These are phyloP conservation scores for Nesogale talazaci DNA, from an alignment of 2,113 vertebrate genomes.

Conservation along the genomic window DNA sequence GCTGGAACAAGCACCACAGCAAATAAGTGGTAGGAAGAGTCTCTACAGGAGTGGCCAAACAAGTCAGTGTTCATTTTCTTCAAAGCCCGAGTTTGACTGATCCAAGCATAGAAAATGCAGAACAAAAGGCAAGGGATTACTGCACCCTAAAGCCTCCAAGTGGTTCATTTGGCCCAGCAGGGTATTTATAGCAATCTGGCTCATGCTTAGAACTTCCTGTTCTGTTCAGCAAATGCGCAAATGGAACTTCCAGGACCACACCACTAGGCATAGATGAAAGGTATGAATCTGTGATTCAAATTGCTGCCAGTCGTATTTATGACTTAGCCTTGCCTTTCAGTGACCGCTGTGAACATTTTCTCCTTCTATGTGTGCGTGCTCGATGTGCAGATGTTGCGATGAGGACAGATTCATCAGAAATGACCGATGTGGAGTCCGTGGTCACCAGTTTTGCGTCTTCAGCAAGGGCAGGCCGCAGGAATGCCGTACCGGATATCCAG, in stretches of 20 bases:
- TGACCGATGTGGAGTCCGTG: constrained; percentile 93
- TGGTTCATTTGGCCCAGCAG: constrained; percentile 38
- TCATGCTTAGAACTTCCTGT: constrained; percentile 10
- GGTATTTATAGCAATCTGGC: constrained; percentile 41
- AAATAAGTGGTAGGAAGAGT: constrained; percentile 26
- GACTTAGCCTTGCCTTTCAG: background rate
- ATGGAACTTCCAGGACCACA: background rate
- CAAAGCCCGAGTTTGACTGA: constrained; percentile 7
- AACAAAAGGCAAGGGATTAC: constrained; percentile 53
- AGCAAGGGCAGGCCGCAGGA: constrained; percentile 90
- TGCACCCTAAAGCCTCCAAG: background rate
- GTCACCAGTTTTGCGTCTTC: constrained; percentile 91
- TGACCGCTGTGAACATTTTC: background rate
- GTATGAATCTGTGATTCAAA: background rate
- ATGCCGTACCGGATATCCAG: constrained; percentile 92
- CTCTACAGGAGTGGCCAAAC: constrained; percentile 8
- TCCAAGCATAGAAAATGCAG: constrained; percentile 54
- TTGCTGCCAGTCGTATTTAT: background rate
- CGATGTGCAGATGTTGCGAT: constrained; percentile 88
- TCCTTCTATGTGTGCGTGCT: constrained; percentile 60
- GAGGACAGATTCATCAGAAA: constrained; percentile 88
- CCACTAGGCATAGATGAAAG: background rate
- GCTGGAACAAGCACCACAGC: constrained; percentile 41
- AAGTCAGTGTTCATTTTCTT: constrained; percentile 67
- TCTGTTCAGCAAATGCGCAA: background rate